phyloP scores from a whole-genome alignment of 1,140 invertebrate species.

The Anastrepha obliqua region DNA sequence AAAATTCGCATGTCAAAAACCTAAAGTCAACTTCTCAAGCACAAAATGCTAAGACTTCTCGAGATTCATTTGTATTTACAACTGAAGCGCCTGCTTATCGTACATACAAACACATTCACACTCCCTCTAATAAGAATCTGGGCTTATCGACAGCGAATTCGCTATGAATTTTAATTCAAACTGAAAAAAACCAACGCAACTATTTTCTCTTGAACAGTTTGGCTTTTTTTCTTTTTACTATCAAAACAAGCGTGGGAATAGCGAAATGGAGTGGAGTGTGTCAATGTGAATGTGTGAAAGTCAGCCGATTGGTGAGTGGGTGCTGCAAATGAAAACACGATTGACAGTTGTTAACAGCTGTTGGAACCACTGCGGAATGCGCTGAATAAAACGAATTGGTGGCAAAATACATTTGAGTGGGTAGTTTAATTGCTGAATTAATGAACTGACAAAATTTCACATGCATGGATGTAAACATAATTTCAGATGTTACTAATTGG shows the following conservation, averaged over 20 bases:
- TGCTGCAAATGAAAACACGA: background rate
- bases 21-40: background rate
- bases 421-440: slow-evolving; percentile 9
- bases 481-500: background rate
- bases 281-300: background rate
- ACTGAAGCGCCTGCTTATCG: background rate
- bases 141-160: background rate
- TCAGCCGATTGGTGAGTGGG: slow-evolving; percentile 1
- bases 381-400: background rate
- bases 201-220: background rate
- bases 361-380: background rate
- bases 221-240: background rate
- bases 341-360: slow-evolving; percentile 40
- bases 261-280: background rate
- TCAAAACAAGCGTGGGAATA: slow-evolving; percentile 38
- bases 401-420: background rate
- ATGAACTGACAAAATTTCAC: slow-evolving; percentile 3
- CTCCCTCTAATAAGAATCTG: background rate
- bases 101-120: background rate
- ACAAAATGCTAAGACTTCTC: background rate
- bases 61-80: background rate
- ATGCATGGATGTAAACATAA: background rate
- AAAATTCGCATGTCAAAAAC: background rate
- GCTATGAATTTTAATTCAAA: slow-evolving; percentile 27
- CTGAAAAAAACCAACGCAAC: background rate